Base-by-base conservation (phyloP, 1,140 invertebrate genomes). In the Bacillus rossius region DNA sequence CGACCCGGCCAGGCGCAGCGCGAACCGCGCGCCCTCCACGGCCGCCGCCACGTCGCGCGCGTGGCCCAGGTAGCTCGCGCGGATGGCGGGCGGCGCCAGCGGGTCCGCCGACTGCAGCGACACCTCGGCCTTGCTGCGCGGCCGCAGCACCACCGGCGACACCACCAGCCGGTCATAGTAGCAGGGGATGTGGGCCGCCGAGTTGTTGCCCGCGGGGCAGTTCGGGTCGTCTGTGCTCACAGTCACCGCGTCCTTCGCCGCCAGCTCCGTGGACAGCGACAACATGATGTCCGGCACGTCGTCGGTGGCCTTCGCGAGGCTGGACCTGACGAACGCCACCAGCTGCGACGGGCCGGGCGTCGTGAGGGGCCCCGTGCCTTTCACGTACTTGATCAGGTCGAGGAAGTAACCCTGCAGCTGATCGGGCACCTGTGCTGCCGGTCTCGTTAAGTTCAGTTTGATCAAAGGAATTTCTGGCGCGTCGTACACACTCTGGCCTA, bases 401-500 rank as follows among this genome's bases (percentile, higher is more conserved):
- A n/a, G 13, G 16, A 29, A 17, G 37, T 8, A 8, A 50, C 4
- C 1, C 37, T 50, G 8, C n/a, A 34, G n/a, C 23, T 8, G 8
- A 14, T 50, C 14, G 48, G 37, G n/a, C 25, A 16, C 1, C 16
- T 25, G 16, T 23, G 10, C 14, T 50, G 48, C 17, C 34, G 26
- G 0, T 2, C 48, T 16, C 14, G 16, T n/a, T 29, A 14, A 8
- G 19, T 50, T 1, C 19, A 8, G 14, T 0, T 1, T 29, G 22
- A 8, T 3, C 52, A 34, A 10, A 16, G 10, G n/a, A 7, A 16
- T 19, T 22, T 8, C n/a, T 88, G 79, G 63, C 92, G 89, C 29
- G 70, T 91, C 88, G 66, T 89, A 85, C 0, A 94, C 76, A 70
- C 93, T 93, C 55, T 84, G 79, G 1, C 92, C 92, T 0, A 94